Percentiles rank a stretch among this genome's conserved stretches.
These are phyloP conservation scores for Macrochelys suwanniensis DNA, from an alignment of 2,797 vertebrate genomes.

Conservation along the genomic window DNA sequence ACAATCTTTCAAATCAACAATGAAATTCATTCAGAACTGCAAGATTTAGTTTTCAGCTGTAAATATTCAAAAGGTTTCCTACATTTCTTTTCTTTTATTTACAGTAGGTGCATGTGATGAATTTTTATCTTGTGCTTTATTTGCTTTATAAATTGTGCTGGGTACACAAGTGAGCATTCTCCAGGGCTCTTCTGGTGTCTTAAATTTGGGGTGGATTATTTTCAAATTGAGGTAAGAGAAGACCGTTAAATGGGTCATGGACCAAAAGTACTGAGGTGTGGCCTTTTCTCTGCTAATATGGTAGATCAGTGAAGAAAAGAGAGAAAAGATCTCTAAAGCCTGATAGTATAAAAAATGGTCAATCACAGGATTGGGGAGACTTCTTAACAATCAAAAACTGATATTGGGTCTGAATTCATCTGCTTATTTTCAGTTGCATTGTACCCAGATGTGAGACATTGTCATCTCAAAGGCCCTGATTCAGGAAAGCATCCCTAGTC, in stretches of 20 bases:
- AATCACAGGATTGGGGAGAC: slow-evolving; percentile 20
- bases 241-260: slow-evolving; percentile 54
- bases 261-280: slow-evolving; percentile 45
- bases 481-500: not conserved
- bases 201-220: slow-evolving; percentile 8
- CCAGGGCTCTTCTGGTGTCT: slow-evolving; percentile 51
- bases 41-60: not conserved
- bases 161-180: not conserved
- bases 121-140: slow-evolving; percentile 41
- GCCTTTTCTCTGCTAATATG: slow-evolving; percentile 42
- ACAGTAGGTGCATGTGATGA: slow-evolving; percentile 1
- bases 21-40: not conserved
- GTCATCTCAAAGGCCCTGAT: not conserved
- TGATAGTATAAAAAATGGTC: slow-evolving; percentile 58
- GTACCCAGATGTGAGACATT: slow-evolving; percentile 32
- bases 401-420: slow-evolving; percentile 42
- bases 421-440: not conserved
- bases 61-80: not conserved
- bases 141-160: not conserved
- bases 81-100: not conserved
- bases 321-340: slow-evolving; percentile 42
- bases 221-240: not conserved
- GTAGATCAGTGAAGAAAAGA: slow-evolving; percentile 11
- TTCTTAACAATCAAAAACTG: slow-evolving; percentile 21
- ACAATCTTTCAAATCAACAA: not conserved